Evolutionary conservation across 1,140 invertebrate genomes (phyloP).

Genomic region (Plodia interpunctella): DNA sequence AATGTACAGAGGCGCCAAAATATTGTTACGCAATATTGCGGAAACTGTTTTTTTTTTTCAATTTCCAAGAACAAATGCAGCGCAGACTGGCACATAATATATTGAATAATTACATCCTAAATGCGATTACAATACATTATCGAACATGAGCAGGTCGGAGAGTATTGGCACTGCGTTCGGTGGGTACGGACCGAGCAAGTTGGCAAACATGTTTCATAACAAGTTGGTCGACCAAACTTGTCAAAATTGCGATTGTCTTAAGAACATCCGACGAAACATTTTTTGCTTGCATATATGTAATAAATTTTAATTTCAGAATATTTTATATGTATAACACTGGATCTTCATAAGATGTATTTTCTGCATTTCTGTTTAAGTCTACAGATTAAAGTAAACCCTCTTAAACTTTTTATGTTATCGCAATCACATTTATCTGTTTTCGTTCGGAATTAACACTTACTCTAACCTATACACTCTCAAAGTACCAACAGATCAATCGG

Average conservation of each 20-base stretch:
- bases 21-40: neutral
- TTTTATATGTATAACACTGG: too few species aligned
- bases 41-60: neutral
- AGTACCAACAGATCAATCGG: conserved; percentile 52
- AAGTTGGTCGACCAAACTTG: neutral
- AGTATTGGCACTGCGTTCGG: conserved; percentile 37
- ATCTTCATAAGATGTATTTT: too few species aligned
- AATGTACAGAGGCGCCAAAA: neutral
- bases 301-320: too few species aligned
- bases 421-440: conserved; percentile 42
- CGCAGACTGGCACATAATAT: conserved; percentile 47
- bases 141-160: neutral
- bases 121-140: conserved; percentile 55
- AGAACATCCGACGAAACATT: too few species aligned
- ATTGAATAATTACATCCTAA: conserved; percentile 50
- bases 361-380: too few species aligned
- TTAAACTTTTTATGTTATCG: conserved; percentile 20
- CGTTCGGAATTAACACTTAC: conserved; percentile 50
- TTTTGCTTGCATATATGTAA: too few species aligned
- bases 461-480: conserved; percentile 41
- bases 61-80: conserved; percentile 37
- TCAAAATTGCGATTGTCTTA: neutral
- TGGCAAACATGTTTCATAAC: neutral
- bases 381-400: too few species aligned
- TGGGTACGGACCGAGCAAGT: neutral